Evolutionary conservation across 2,113 vertebrate species (phyloP), one percentile per base, ranked within the genome.

Genomic region (Entomyzon cyanotis): DNA sequence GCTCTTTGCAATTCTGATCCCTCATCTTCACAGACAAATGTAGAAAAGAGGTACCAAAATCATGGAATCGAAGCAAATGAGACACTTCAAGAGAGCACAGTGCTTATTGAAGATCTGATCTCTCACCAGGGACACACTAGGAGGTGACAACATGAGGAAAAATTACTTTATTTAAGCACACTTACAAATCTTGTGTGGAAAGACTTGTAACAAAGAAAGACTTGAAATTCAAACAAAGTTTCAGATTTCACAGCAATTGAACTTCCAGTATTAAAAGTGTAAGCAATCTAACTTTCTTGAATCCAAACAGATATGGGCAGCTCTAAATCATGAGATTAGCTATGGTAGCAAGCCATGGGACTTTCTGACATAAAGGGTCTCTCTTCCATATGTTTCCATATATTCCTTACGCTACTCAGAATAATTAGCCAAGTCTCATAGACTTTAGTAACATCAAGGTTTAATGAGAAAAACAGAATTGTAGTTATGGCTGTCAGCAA

Each of bases 331-430:
- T 4, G 11, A 52, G 17, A 60, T 35, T 10, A 47, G 11, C 20
- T 73, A 73, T 2, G 9, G 25, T 20, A 87, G 23, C 33, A 91
- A 81, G 39, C 39, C n/a, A 3, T 8, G 15, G 35, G 21, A 65
- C 10, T 39, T 67, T 8, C 28, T 50, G 33, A 67, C 0, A 1
- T 11, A 47, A 52, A 1, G 27, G 5, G 12, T n/a, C 4, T 42
- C 33, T 47, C 23, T 65, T 44, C 18, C 4, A 7, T 22, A 15
- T n/a, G 21, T 25, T 76, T 80, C 39, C 30, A 50, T 13, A 30
- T 9, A 47, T 22, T 68, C 12, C 21, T 64, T 59, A 56, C 5
- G n/a, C 5, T 35, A 73, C 15, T 17, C 47, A 75, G 52, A 80
- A 50, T 42, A 70, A 75, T 23, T 9, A 56, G 27, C 16, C 15